Evolutionary conservation across 92 coral and sea anemone species (phyloP), one percentile per base, ranked within the genome.

Genomic region (Scolanthus callimorphus): DNA sequence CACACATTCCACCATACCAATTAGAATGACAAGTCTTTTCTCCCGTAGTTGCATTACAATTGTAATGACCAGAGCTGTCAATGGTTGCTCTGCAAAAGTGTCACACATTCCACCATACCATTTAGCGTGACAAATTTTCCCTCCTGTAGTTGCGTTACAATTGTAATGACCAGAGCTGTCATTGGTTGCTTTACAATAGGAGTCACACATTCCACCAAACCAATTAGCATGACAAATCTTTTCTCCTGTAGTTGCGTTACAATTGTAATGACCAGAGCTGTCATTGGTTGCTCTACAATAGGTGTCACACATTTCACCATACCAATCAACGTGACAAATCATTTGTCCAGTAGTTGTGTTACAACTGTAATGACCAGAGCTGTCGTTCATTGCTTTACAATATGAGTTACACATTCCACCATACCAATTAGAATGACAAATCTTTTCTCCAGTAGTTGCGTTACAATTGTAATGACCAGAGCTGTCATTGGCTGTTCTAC

Each of bases 281-380:
- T 54, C 55, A 15, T 29, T 79, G 13, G 63, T 55, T 39, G 63
- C 57, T 8, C 15, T 6, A 41, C 96, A 88, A 49, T 56, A 50
- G 0, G 49, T 50, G 11, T 72, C 43, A 21, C 96, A 88, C 29
- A 60, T 59, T 8, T 41, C 23, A 15, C 82, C 96, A 66, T 69
- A 88, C 91, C 91, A 88, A 65, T 70, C 49, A 11, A 25, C 41
- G 21, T 78, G 46, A 58, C 96, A 88, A 20, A 84, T 21, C 59
- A 34, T 88, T 2, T 22, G 25, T 24, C 96, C 96, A 2, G 62
- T 45, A 17, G 65, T 51, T 31, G 19, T 12, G 25, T 59, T 65
- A 25, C 96, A 84, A n/a, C 26, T 70, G 60, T 70, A 88, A 39
- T 76, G 84, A 0, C 74, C 78, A 4, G 4, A 13, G 0, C 24